Conservation (phyloP, 1,140 invertebrate species). For the Oncopodura yosiiana region DNA sequence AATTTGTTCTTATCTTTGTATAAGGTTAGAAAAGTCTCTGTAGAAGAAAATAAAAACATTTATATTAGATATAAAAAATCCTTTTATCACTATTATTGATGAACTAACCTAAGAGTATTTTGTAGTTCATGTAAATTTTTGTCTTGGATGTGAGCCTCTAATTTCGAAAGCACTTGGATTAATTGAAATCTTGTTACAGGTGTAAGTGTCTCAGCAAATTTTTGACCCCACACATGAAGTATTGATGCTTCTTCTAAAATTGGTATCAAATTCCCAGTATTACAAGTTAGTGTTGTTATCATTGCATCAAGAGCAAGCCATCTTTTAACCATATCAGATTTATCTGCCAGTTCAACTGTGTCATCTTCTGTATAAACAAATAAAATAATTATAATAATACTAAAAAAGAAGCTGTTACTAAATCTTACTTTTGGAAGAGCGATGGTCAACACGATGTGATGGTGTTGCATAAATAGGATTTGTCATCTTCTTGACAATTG, state of each 20-base stretch:
- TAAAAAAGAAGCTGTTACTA: conserved; percentile 1
- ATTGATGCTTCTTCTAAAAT: conserved; percentile 34
- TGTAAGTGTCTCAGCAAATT: conserved; percentile 31
- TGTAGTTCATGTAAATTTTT: conserved; percentile 34
- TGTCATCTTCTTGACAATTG: conserved; percentile 47
- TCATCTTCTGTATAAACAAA: conserved; percentile 7
- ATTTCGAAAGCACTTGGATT: conserved; percentile 29
- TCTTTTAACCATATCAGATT: conserved; percentile 31
- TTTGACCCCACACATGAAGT: conserved; percentile 31
- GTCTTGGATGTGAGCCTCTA: conserved; percentile 31
- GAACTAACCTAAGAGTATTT: conserved; percentile 30
- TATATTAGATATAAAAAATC: too few species aligned
- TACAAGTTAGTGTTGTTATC: conserved; percentile 33
- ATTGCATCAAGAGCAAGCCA: conserved; percentile 35
- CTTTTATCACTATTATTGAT: too few species aligned
- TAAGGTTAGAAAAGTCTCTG: conserved; percentile 32
- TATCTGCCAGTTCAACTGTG: conserved; percentile 20
- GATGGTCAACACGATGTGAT: conserved; percentile 30
- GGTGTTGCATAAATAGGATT: conserved; percentile 59
- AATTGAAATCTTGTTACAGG: conserved; percentile 31
- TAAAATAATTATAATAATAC: not conserved
- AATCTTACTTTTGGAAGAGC: conserved; percentile 15
- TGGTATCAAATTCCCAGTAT: conserved; percentile 34
- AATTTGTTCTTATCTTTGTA: conserved; percentile 35
- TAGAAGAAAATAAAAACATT: too few species aligned